A percentile compares a stretch with the other conserved stretches of the same genome.
Evolutionary conservation across 92 coral and sea anemone species (phyloP).

Genomic region (Zoanthus gigantus): DNA sequence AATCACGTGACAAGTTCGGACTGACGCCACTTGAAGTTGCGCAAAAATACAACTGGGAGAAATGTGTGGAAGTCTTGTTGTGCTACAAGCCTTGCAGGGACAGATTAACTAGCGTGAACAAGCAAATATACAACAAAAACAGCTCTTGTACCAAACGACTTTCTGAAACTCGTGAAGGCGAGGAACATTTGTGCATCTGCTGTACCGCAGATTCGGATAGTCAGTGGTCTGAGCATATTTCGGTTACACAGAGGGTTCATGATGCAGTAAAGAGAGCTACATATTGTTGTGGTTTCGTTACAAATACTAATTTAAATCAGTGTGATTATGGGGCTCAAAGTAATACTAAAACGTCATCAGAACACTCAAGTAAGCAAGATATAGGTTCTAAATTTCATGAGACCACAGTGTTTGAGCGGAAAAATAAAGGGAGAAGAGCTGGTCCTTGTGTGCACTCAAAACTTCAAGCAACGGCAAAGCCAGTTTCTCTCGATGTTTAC

Average conservation of each 20-base stretch:
- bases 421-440: not conserved
- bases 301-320: not conserved
- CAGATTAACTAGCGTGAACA: not conserved
- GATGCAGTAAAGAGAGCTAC: constrained; percentile 18
- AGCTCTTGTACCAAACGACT: not conserved
- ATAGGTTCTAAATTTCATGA: not conserved
- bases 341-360: not conserved
- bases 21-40: constrained; percentile 82
- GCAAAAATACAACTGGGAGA: constrained; percentile 55
- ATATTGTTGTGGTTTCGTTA: not conserved
- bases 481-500: not conserved
- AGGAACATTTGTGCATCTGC: constrained; percentile 38
- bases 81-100: constrained; percentile 63
- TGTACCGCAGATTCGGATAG: not conserved
- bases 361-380: not conserved
- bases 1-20: constrained; percentile 80
- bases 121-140: not conserved
- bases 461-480: not conserved
- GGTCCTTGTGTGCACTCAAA: not conserved
- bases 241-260: constrained; percentile 26
- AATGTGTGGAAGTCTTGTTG: constrained; percentile 76
- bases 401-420: not conserved
- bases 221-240: constrained; percentile 5
- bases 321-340: not conserved
- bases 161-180: constrained; percentile 6